Conservation (phyloP, 2,888 invertebrate genomes). For the Tetranychus truncatus region DNA sequence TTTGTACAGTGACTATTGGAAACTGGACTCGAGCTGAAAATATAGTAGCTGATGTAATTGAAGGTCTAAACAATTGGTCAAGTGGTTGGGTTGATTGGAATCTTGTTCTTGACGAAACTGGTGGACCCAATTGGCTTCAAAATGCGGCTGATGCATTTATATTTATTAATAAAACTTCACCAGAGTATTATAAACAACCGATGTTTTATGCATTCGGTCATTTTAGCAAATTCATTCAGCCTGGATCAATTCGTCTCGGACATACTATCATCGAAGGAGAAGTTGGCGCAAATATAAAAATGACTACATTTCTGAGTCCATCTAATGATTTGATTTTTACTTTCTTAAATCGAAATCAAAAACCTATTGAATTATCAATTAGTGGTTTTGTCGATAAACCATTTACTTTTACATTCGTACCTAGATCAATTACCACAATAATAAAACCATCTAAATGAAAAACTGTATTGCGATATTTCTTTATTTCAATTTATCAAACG, state of each 20-base stretch:
- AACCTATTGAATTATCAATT: background rate
- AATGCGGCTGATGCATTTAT: slow-evolving; percentile 40
- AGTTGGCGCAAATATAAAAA: background rate
- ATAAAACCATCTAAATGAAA: background rate
- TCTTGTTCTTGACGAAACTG: slow-evolving; percentile 36
- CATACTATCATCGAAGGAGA: background rate
- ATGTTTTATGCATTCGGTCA: slow-evolving; percentile 41
- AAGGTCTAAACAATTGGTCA: slow-evolving; percentile 38
- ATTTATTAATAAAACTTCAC: slow-evolving; percentile 34
- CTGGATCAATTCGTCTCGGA: slow-evolving; percentile 24
- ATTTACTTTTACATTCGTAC: background rate
- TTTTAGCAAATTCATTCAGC: slow-evolving; percentile 34
- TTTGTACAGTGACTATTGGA: slow-evolving; percentile 32
- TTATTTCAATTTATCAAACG: too few species aligned
- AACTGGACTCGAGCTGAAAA: slow-evolving; percentile 52
- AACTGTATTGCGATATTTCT: background rate
- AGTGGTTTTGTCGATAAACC: background rate
- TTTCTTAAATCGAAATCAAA: background rate
- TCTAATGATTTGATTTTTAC: background rate
- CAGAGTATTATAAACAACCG: slow-evolving; percentile 41
- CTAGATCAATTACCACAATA: background rate
- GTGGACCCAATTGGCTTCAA: slow-evolving; percentile 40
- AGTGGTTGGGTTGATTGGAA: slow-evolving; percentile 43
- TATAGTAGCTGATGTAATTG: slow-evolving; percentile 37
- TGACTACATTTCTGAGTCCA: background rate